phyloP scores from a whole-genome alignment of 2,888 invertebrate genomes.

The Drosophila maculinotata region DNA sequence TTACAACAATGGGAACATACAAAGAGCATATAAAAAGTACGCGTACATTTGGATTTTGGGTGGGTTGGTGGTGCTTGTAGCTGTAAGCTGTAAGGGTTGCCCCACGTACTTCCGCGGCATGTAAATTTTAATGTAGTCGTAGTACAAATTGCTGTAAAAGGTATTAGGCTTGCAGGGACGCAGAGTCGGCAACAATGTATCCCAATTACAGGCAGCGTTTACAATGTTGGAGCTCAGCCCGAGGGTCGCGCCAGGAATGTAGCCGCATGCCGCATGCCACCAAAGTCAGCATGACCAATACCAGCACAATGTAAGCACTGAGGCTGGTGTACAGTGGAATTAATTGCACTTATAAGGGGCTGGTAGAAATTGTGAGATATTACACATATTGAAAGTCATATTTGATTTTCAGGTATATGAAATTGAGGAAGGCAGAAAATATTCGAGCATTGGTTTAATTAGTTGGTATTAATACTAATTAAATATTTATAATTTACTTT shows the following conservation, averaged over 20 bases:
- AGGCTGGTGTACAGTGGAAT: constrained; percentile 23
- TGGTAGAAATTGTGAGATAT: too few relatives aligned
- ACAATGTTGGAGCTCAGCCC: constrained; percentile 41
- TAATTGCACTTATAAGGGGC: neutral
- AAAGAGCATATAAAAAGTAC: constrained; percentile 3
- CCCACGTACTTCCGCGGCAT: constrained; percentile 48
- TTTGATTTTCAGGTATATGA: too few relatives aligned
- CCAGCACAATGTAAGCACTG: neutral
- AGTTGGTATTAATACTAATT: too few relatives aligned
- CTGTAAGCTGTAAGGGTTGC: constrained; percentile 73
- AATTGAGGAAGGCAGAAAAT: too few relatives aligned
- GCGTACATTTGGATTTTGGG: constrained; percentile 1
- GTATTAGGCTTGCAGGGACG: constrained; percentile 76
- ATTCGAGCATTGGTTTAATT: too few relatives aligned
- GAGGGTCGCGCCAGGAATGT: constrained; percentile 13
- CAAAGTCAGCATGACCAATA: neutral
- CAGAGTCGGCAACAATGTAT: constrained; percentile 40
- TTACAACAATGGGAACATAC: constrained; percentile 39
- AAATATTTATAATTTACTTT: too few relatives aligned
- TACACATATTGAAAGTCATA: too few relatives aligned
- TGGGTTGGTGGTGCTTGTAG: neutral
- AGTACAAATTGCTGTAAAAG: constrained; percentile 83
- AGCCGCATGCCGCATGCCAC: neutral
- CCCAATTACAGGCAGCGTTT: constrained; percentile 21
- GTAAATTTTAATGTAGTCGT: constrained; percentile 74